A percentile compares a stretch with the other conserved stretches of the same genome.
Conservation (phyloP, 2,888 invertebrate genomes). For the Drosophila percnosoma region DNA sequence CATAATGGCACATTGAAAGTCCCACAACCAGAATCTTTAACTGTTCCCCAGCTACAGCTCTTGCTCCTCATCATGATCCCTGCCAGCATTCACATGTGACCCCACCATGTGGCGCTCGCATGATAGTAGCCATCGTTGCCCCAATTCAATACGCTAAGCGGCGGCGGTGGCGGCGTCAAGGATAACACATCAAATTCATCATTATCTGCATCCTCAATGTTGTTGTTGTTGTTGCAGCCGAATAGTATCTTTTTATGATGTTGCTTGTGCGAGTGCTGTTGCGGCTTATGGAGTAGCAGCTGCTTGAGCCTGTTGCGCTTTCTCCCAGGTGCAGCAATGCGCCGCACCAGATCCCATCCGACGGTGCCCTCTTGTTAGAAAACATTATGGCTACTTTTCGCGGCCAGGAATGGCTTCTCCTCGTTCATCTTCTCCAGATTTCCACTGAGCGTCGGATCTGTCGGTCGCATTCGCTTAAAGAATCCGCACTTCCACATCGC, state of each 20-base stretch:
- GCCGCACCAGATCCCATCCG: conserved; percentile 81
- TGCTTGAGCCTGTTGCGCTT: conserved; percentile 57
- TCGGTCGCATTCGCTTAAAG: conserved; percentile 93
- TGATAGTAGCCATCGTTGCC: conserved; percentile 69
- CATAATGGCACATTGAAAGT: conserved; percentile 75
- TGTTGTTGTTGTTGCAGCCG: conserved; percentile 34
- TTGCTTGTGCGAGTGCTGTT: conserved; percentile 21
- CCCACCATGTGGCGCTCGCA: conserved; percentile 70
- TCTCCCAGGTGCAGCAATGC: conserved; percentile 62
- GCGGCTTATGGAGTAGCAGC: conserved; percentile 28
- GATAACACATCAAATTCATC: conserved; percentile 61
- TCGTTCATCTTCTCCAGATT: conserved; percentile 91
- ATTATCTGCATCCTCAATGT: conserved; percentile 39
- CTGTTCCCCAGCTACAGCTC: conserved; percentile 1
- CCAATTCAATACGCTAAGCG: conserved; percentile 65
- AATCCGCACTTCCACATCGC: conserved; percentile 95
- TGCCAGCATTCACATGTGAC: conserved; percentile 57
- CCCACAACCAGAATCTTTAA: conserved; percentile 65
- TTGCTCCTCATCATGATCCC: not conserved
- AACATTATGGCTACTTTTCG: conserved; percentile 77
- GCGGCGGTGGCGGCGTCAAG: conserved; percentile 71
- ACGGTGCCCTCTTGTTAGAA: conserved; percentile 84
- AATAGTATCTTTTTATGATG: conserved; percentile 21
- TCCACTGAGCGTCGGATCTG: conserved; percentile 93
- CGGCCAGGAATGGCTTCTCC: conserved; percentile 87